These are phyloP conservation scores for Polyommatus iphigenia DNA, from an alignment of 2,888 invertebrate genomes.

Conservation along the genomic window DNA sequence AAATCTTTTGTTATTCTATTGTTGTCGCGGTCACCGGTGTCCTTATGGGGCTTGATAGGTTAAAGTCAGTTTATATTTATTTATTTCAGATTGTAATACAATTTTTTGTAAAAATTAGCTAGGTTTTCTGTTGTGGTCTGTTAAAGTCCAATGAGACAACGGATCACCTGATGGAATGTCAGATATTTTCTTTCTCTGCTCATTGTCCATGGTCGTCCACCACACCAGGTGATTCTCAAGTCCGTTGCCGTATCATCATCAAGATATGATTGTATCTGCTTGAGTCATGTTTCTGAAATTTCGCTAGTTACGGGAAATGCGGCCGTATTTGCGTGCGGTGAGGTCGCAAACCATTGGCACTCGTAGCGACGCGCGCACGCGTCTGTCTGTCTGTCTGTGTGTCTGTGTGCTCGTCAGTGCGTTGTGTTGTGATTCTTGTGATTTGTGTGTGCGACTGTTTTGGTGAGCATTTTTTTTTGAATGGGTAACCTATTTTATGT, in stretches of 20 bases:
- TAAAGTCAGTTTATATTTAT: not conserved
- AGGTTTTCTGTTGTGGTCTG: not conserved
- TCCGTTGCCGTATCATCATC: not conserved
- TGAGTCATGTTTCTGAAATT: not conserved
- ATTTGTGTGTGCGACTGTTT: not conserved
- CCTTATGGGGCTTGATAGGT: no score
- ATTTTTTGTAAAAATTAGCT: not conserved
- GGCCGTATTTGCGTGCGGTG: constrained; percentile 40
- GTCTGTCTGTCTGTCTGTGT: constrained; percentile 45
- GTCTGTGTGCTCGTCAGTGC: constrained; percentile 29
- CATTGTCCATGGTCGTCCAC: not conserved
- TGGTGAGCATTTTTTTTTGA: not conserved
- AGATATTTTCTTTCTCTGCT: not conserved
- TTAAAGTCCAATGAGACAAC: not conserved
- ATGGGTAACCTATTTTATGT: not conserved
- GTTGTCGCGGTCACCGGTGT: no score
- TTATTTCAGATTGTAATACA: no score
- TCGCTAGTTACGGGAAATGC: constrained; percentile 33
- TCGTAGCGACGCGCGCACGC: constrained; percentile 64
- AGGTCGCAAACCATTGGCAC: constrained; percentile 64
- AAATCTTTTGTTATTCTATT: no score
- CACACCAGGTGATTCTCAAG: not conserved
- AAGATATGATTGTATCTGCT: not conserved
- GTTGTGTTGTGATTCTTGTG: not conserved
- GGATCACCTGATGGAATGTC: not conserved